Conservation (phyloP, 2,113 vertebrate species). For the Oncorhynchus gorbuscha region DNA sequence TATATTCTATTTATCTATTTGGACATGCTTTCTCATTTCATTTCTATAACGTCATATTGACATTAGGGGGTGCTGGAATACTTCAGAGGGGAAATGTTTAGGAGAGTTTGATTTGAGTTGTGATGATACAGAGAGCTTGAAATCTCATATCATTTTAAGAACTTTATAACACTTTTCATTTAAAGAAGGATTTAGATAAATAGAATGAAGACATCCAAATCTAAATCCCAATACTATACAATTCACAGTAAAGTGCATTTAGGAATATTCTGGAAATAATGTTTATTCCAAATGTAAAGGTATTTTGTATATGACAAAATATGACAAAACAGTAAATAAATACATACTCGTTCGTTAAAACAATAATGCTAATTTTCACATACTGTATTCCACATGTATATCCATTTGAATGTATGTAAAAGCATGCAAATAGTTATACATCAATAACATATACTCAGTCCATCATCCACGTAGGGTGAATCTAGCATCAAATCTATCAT, state of each 20-base stretch:
- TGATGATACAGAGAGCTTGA: background rate
- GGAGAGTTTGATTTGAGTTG: slow-evolving; percentile 18
- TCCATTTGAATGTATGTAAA: background rate
- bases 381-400: no score
- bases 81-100: slow-evolving; percentile 61
- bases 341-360: no score
- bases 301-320: no score
- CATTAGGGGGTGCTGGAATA: slow-evolving; percentile 81
- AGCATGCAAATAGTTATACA: background rate
- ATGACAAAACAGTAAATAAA: no score
- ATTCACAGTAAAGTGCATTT: background rate
- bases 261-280: background rate
- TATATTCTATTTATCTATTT: no score
- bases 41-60: slow-evolving; percentile 59
- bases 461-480: background rate
- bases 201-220: background rate
- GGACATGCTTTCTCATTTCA: background rate
- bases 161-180: background rate
- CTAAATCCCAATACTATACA: background rate
- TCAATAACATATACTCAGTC: background rate
- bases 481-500: slow-evolving; percentile 16
- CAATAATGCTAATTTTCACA: no score
- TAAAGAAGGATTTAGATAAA: background rate
- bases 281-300: no score
- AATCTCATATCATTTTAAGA: slow-evolving; percentile 10